Percentiles rank a stretch among this genome's conserved stretches.
These are phyloP conservation scores for Bruchidius siliquastri DNA, from an alignment of 2,888 invertebrate species.

Conservation along the genomic window DNA sequence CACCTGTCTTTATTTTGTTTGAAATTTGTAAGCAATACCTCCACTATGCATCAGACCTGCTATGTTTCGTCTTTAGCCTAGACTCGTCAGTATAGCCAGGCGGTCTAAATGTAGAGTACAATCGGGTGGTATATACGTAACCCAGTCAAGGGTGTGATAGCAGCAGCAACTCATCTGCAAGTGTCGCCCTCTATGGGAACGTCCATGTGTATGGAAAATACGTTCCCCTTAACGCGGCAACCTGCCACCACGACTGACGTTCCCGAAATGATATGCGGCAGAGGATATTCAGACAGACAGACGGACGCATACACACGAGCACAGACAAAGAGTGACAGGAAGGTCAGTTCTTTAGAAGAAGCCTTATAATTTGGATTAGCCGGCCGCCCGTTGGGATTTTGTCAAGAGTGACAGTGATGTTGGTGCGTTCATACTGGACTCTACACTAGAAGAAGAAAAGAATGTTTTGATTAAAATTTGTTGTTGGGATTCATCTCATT, in stretches of 20 bases:
- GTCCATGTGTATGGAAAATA: no score
- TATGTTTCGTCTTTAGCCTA: no score
- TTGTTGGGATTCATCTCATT: neutral
- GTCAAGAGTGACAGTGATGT: neutral
- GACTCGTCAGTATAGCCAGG: no score
- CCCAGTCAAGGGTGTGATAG: no score
- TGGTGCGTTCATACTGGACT: neutral
- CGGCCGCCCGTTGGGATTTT: slow-evolving; percentile 7
- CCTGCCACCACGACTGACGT: neutral
- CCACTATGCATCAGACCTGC: no score
- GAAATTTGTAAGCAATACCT: no score
- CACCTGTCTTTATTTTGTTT: no score
- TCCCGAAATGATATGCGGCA: neutral
- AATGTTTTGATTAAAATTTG: neutral
- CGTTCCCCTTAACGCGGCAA: neutral
- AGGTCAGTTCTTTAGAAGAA: slow-evolving; percentile 8
- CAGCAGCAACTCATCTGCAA: no score
- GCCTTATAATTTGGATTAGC: slow-evolving; percentile 8
- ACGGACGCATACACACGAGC: neutral
- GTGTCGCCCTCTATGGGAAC: no score
- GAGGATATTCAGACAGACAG: neutral
- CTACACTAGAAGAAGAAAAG: neutral
- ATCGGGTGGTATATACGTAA: no score
- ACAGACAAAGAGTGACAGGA: slow-evolving; percentile 5
- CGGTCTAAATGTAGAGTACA: no score